These are phyloP conservation scores for Whitmania pigra DNA, from an alignment of 1,140 invertebrate genomes.

Conservation along the genomic window DNA sequence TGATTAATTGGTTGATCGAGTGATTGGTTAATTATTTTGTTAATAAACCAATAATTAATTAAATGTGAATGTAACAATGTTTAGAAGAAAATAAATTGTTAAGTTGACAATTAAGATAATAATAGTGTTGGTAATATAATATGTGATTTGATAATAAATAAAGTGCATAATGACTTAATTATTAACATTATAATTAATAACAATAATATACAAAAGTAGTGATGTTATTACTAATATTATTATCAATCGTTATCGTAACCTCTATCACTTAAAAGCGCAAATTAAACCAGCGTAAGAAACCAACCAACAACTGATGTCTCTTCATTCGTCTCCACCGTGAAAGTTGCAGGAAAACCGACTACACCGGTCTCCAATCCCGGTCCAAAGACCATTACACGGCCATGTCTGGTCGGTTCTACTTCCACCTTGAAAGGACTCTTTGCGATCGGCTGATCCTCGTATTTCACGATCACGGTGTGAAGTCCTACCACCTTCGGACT, in stretches of 20 bases:
- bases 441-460: conserved; percentile 60
- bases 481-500: conserved; percentile 11
- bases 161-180: too few species aligned
- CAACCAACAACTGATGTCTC: conserved; percentile 67
- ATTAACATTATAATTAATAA: too few species aligned
- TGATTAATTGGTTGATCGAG: neutral
- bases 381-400: conserved; percentile 67
- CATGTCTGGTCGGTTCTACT: conserved; percentile 71
- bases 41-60: neutral
- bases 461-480: conserved; percentile 47
- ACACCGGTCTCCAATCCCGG: conserved; percentile 71
- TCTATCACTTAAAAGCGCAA: conserved; percentile 32
- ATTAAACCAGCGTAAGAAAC: neutral
- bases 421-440: conserved; percentile 53
- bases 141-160: conserved; percentile 36
- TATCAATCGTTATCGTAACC: too few species aligned
- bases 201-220: too few species aligned
- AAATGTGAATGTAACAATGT: conserved; percentile 3
- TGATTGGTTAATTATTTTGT: neutral
- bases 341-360: conserved; percentile 67
- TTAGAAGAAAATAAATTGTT: too few species aligned
- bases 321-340: conserved; percentile 80
- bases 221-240: too few species aligned
- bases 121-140: too few species aligned
- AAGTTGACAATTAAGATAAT: too few species aligned